Base-by-base conservation (phyloP, 2,113 vertebrate genomes). In the Atherinomorus stipes region DNA sequence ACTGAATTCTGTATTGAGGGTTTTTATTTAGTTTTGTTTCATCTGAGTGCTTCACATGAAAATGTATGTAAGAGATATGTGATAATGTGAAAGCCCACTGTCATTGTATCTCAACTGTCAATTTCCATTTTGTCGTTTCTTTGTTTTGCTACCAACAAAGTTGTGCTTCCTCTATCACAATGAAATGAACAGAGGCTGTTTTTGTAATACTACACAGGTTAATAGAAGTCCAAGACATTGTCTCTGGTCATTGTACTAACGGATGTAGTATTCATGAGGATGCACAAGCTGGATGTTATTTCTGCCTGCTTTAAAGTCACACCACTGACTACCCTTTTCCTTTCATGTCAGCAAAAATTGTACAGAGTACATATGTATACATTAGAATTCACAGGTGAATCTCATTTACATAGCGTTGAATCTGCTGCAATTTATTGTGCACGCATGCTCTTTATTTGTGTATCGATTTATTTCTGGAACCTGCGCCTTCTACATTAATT, bases 111-210 rank as follows among this genome's bases (percentile, higher is more conserved):
- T 76, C 82, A 86, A 86, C 76, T 90, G 78, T 81, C 87, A 87
- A 75, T 91, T 88, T 90, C 77, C 89, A 91, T 84, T 34, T 34
- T 8, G 61, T 89, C 88, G 90, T 89, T 49, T 86, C 85, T 77
- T 81, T 84, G 80, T 59, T 84, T 90, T 50, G 71, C 47, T 73
- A 77, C 71, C 76, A 68, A 87, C 79, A 58, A 80, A 77, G 85
- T 84, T 80, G 72, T 53, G 58, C 71, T 76, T 78, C 74, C 67
- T 84, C 84, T 84, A 72, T 88, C 78, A 81, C 68, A 73, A 80
- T 84, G 75, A 80, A 84, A 80, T 76, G 66, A 76, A 73, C 83
- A 88, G 67, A 71, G 85, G 74, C 74, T 89, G 64, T 80, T 89
- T 68, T 65, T 51, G n/a, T 73, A 66, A 77, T 63, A 84, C 71